Percentiles rank a stretch among this genome's conserved stretches.
These are phyloP conservation scores for Cryptoleucopteryx plumbea DNA, from an alignment of 2,113 vertebrate species.

Conservation along the genomic window DNA sequence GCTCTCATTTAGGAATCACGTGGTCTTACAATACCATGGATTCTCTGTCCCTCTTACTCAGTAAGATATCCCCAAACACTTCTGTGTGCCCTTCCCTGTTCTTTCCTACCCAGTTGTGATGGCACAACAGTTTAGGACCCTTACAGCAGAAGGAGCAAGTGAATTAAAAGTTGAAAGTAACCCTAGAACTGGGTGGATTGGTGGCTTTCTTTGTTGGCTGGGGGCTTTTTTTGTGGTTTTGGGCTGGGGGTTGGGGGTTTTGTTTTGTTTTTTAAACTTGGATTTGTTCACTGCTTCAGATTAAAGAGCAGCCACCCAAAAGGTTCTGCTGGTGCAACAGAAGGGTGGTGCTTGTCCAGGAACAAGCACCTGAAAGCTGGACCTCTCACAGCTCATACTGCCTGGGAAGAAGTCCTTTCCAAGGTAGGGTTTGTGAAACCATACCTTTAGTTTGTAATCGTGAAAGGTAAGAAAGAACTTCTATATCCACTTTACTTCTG, in stretches of 20 bases:
- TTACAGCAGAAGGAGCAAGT: background rate
- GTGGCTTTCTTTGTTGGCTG: background rate
- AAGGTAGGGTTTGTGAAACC: background rate
- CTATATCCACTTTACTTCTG: background rate
- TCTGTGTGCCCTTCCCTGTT: background rate
- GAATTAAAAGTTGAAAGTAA: background rate
- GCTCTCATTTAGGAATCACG: background rate
- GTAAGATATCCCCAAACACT: background rate
- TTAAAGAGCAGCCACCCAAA: background rate
- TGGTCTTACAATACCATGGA: background rate
- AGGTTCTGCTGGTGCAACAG: background rate
- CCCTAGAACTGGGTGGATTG: background rate
- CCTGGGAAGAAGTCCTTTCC: background rate
- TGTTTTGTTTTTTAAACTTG: background rate
- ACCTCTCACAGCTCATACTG: background rate
- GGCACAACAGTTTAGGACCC: background rate
- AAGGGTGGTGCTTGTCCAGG: background rate
- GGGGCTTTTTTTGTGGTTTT: background rate
- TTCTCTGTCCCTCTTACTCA: background rate
- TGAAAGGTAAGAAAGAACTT: background rate
- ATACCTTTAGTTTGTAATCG: fast-evolving
- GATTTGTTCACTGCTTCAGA: background rate
- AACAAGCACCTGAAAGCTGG: background rate
- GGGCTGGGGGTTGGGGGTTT: background rate
- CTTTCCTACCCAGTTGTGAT: background rate